These are phyloP conservation scores for Sisyra nigra DNA, from an alignment of 2,888 invertebrate genomes.

Conservation along the genomic window DNA sequence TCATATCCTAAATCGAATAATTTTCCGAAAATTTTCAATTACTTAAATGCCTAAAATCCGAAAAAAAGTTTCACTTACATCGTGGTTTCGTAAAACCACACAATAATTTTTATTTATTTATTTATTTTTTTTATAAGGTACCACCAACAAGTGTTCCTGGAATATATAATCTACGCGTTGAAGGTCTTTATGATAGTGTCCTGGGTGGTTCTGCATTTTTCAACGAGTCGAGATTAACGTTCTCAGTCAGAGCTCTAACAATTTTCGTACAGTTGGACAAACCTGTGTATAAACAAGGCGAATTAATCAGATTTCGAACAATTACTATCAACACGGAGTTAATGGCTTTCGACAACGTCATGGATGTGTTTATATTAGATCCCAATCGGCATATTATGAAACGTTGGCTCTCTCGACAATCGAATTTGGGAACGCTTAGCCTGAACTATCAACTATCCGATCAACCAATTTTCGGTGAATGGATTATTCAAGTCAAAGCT, in stretches of 20 bases:
- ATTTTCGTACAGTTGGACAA: constrained; percentile 92
- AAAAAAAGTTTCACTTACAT: too few species aligned
- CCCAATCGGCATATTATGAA: constrained; percentile 76
- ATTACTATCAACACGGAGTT: constrained; percentile 87
- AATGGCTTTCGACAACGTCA: constrained; percentile 76
- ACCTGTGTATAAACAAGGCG: constrained; percentile 86
- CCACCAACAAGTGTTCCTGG: constrained; percentile 73
- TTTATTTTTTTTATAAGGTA: constrained; percentile 32
- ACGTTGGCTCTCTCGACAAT: constrained; percentile 86
- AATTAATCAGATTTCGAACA: constrained; percentile 74
- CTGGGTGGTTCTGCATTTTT: constrained; percentile 77
- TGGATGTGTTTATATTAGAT: constrained; percentile 85
- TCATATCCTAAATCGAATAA: too few species aligned
- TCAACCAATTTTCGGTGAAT: constrained; percentile 83
- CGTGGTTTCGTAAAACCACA: too few species aligned
- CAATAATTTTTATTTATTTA: constrained; percentile 11
- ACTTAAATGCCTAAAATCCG: too few species aligned
- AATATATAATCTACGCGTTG: constrained; percentile 44
- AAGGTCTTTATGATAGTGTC: constrained; percentile 47
- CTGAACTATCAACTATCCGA: constrained; percentile 79
- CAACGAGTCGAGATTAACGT: constrained; percentile 72
- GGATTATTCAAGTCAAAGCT: constrained; percentile 78
- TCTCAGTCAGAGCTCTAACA: constrained; percentile 84
- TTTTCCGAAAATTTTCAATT: too few species aligned
- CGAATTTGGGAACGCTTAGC: constrained; percentile 86